These are phyloP conservation scores for Urocynchramus pylzowi DNA, from an alignment of 2,113 vertebrate species.

Conservation along the genomic window DNA sequence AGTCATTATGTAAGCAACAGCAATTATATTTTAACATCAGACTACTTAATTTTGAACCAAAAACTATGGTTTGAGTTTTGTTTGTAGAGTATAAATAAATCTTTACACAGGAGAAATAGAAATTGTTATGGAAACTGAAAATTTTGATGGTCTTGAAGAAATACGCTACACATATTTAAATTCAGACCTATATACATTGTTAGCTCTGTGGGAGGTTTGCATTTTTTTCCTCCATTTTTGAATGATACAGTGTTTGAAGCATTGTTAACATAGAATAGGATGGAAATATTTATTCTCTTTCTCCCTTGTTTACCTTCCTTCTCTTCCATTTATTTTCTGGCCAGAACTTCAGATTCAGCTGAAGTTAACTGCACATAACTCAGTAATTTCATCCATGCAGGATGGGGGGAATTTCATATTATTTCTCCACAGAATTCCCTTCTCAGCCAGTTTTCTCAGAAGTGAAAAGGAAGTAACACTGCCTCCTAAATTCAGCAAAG, in stretches of 20 bases:
- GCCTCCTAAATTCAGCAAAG: background rate
- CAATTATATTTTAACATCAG: background rate
- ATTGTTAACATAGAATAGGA: background rate
- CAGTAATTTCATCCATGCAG: background rate
- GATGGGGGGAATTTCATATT: accelerated
- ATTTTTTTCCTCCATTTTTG: background rate
- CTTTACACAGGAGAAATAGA: background rate
- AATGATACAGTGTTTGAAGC: background rate
- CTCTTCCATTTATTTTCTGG: background rate
- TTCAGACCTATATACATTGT: background rate
- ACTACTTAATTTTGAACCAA: background rate
- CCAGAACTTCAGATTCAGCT: background rate
- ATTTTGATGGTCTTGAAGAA: background rate
- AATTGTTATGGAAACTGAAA: background rate
- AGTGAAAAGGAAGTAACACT: background rate
- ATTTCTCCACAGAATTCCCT: background rate
- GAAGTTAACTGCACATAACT: background rate
- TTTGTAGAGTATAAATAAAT: background rate
- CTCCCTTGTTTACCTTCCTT: background rate
- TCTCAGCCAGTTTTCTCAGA: background rate
- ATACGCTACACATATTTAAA: background rate
- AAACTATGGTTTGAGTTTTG: background rate
- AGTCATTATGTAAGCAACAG: background rate
- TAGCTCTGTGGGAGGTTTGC: background rate
- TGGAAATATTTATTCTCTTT: background rate